A percentile compares a stretch with the other conserved stretches of the same genome.
Evolutionary conservation across 1,140 invertebrate species (phyloP).

Genomic region (Platorchestia sp.): DNA sequence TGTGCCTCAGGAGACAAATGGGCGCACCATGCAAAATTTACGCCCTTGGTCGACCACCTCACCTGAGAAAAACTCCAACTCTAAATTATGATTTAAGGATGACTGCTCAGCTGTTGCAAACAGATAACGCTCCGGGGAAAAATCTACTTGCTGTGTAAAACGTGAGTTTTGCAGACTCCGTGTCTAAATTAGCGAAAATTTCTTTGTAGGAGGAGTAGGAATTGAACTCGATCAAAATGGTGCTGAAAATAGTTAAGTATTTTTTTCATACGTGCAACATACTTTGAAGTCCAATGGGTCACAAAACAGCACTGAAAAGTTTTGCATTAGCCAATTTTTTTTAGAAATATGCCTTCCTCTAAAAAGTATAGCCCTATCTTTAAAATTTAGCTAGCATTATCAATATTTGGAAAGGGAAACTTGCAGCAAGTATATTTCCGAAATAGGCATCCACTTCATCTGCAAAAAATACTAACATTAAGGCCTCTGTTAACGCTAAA

Average conservation of each 20-base stretch:
- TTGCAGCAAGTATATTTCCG: too few species aligned
- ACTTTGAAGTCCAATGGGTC: neutral
- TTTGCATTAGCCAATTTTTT: too few species aligned
- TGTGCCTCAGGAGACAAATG: neutral
- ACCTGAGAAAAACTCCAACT: neutral
- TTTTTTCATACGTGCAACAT: neutral
- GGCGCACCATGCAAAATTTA: neutral
- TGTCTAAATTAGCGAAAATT: neutral
- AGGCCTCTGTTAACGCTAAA: too few species aligned
- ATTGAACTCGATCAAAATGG: neutral
- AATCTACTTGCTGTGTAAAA: neutral
- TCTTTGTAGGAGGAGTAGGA: neutral
- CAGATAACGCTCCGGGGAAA: neutral
- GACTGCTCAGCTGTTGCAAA: neutral
- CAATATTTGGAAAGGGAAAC: too few species aligned
- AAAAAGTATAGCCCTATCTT: too few species aligned
- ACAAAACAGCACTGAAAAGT: too few species aligned
- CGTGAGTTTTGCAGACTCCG: neutral
- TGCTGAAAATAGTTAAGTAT: neutral
- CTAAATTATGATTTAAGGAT: neutral
- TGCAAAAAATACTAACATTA: too few species aligned
- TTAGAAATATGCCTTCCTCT: too few species aligned
- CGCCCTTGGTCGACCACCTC: neutral
- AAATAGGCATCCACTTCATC: too few species aligned
- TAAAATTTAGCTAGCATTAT: too few species aligned